Conservation (phyloP, 2,113 vertebrate genomes). For the Hypanus sabinus region DNA sequence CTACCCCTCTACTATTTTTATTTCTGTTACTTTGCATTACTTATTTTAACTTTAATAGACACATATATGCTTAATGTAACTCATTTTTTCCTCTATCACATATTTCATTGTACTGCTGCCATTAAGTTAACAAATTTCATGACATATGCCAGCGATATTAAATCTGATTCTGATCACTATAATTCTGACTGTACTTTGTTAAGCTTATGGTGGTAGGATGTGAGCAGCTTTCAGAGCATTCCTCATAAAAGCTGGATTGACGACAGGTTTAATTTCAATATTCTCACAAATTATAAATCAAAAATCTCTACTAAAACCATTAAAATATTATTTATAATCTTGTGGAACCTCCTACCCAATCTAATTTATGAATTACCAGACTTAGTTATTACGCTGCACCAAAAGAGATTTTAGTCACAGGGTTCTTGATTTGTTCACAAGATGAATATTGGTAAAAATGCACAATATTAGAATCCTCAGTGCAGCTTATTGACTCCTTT, state of each 20-base stretch:
- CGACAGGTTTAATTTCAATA: not conserved
- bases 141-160: too few species aligned
- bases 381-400: not conserved
- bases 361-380: not conserved
- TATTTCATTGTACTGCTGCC: too few species aligned
- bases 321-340: not conserved
- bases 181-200: not conserved
- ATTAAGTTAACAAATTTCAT: too few species aligned
- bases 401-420: not conserved
- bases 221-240: not conserved
- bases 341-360: too few species aligned
- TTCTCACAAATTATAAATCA: not conserved
- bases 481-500: not conserved
- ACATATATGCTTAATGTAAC: too few species aligned
- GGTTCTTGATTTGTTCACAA: not conserved
- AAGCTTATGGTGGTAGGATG: not conserved
- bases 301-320: not conserved
- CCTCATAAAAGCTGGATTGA: not conserved
- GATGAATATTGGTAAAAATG: not conserved
- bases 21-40: too few species aligned
- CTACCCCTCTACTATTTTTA: too few species aligned
- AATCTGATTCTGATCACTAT: too few species aligned
- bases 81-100: too few species aligned
- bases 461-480: conserved; percentile 17
- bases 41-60: too few species aligned